Evolutionary conservation across 2,113 vertebrate species (phyloP).

Genomic region (Alosa alosa): DNA sequence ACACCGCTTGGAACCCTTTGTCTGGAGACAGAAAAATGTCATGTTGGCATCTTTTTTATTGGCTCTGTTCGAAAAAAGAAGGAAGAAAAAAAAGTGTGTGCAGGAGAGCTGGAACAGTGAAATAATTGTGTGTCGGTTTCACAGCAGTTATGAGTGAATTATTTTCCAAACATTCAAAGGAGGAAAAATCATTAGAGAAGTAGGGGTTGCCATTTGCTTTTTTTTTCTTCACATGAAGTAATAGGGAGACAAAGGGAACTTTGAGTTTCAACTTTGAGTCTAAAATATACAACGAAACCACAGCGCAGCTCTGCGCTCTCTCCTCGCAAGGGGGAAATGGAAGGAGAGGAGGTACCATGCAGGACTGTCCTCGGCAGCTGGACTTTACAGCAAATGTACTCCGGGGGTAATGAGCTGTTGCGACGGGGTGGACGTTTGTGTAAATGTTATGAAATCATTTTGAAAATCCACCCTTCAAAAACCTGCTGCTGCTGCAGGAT

Average conservation of each 20-base stretch:
- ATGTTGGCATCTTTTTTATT: slow-evolving; percentile 64
- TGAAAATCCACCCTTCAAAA: slow-evolving; percentile 1
- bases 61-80: slow-evolving; percentile 58
- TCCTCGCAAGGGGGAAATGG: background rate
- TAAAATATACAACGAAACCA: slow-evolving; percentile 57
- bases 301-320: slow-evolving; percentile 30
- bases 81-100: slow-evolving; percentile 15
- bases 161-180: slow-evolving; percentile 64
- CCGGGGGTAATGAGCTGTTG: background rate
- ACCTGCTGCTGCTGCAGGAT: background rate
- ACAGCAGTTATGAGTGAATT: slow-evolving; percentile 58
- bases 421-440: background rate
- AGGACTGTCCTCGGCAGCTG: background rate
- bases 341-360: background rate
- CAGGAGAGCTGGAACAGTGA: slow-evolving; percentile 63
- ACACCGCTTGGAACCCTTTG: slow-evolving; percentile 50
- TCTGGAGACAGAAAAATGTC: slow-evolving; percentile 55
- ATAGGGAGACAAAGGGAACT: slow-evolving; percentile 66
- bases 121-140: slow-evolving; percentile 62
- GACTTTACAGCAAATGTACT: slow-evolving; percentile 12
- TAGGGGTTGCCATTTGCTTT: slow-evolving; percentile 37
- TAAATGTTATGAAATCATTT: slow-evolving; percentile 5
- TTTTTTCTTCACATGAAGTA: slow-evolving; percentile 52
- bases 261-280: slow-evolving; percentile 46
- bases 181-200: slow-evolving; percentile 64